Percentiles rank a stretch among this genome's conserved stretches.
Conservation (phyloP, 2,797 vertebrate species). For the Danio jaintianensis region DNA sequence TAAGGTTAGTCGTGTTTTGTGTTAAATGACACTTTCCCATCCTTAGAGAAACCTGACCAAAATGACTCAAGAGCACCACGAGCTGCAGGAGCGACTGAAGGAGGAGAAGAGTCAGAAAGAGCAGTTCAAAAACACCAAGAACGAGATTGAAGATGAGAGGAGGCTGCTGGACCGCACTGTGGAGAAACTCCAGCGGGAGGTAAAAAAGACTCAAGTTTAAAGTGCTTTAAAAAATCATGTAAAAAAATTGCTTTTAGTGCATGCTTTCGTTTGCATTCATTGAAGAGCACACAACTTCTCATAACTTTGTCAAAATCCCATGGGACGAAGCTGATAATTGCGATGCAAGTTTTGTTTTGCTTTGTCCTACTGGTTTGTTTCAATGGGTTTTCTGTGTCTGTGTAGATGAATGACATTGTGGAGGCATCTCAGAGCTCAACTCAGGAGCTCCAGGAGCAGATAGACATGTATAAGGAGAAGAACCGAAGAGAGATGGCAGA, state of each 20-base stretch:
- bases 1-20: neutral
- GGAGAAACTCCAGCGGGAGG: constrained; percentile 94
- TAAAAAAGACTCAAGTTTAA: constrained; percentile 51
- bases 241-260: neutral
- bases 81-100: constrained; percentile 83
- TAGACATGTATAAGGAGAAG: constrained; percentile 93
- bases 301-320: neutral
- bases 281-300: constrained; percentile 1
- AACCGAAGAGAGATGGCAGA: constrained; percentile 87
- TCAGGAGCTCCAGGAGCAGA: constrained; percentile 91
- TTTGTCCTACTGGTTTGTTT: neutral
- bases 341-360: neutral
- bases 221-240: neutral
- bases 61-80: constrained; percentile 81
- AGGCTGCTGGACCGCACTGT: constrained; percentile 88
- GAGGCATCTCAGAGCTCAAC: constrained; percentile 87
- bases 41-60: constrained; percentile 82
- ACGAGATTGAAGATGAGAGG: constrained; percentile 88
- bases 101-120: constrained; percentile 90
- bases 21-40: constrained; percentile 11
- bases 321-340: neutral
- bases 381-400: neutral
- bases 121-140: constrained; percentile 88
- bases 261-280: neutral
- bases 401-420: constrained; percentile 89